Percentiles rank a stretch among this genome's conserved stretches.
Conservation (phyloP, 1,140 invertebrate species). For the Drosophila miranda region DNA sequence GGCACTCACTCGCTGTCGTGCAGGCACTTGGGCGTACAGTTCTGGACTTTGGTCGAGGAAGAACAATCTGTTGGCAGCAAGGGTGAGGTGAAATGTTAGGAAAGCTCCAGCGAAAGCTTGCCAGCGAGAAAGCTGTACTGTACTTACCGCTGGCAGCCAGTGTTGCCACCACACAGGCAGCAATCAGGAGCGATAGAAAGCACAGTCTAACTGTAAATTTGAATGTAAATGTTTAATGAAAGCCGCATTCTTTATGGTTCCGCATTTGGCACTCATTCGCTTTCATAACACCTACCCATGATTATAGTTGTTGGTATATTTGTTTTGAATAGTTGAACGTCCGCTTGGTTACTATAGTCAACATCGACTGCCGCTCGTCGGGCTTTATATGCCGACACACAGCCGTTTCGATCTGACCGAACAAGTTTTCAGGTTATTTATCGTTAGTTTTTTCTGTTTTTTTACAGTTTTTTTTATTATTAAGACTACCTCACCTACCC, state of each 20-base stretch:
- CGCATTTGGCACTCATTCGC: constrained; percentile 35
- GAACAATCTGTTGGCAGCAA: constrained; percentile 83
- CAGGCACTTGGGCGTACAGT: constrained; percentile 86
- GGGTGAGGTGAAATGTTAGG: neutral
- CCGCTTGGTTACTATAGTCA: constrained; percentile 56
- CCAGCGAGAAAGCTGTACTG: constrained; percentile 25
- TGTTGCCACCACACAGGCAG: constrained; percentile 45
- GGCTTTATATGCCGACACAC: constrained; percentile 66
- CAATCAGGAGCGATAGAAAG: constrained; percentile 44
- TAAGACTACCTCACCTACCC: constrained; percentile 25
- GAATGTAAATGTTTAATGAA: neutral
- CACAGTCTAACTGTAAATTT: constrained; percentile 35
- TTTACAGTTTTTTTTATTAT: constrained; percentile 17
- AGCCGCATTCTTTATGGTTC: constrained; percentile 39
- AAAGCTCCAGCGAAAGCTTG: constrained; percentile 1
- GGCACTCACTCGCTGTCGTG: constrained; percentile 86
- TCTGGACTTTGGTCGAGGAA: constrained; percentile 84
- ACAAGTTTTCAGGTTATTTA: constrained; percentile 61
- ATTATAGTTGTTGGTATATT: constrained; percentile 45
- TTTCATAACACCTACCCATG: constrained; percentile 59
- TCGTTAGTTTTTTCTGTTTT: constrained; percentile 34
- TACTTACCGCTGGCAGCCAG: constrained; percentile 66
- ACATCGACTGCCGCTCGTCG: constrained; percentile 49
- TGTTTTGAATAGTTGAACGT: constrained; percentile 50
- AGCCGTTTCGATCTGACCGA: constrained; percentile 37